phyloP scores from a whole-genome alignment of 1,140 invertebrate species.

The Coelopa frigida region DNA sequence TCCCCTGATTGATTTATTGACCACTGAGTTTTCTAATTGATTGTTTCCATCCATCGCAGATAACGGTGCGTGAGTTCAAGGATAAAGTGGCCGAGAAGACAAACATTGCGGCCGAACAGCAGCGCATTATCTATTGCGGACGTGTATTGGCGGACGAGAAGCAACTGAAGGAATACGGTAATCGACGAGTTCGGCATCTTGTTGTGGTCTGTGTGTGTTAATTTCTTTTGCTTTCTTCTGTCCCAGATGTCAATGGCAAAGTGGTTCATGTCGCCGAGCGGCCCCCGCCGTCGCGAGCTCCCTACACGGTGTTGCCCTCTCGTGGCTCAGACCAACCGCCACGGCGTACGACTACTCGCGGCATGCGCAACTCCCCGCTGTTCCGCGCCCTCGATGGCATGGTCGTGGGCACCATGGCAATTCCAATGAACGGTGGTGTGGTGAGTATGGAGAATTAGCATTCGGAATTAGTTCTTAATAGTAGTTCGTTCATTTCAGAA shows the following conservation, averaged over 20 bases:
- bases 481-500: constrained; percentile 3
- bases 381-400: constrained; percentile 40
- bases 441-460: constrained; percentile 15
- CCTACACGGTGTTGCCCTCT: constrained; percentile 26
- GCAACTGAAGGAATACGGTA: constrained; percentile 80
- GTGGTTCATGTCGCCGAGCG: constrained; percentile 90
- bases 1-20: background rate
- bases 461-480: background rate
- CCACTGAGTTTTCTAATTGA: background rate
- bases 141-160: constrained; percentile 87
- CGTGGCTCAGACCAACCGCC: constrained; percentile 43
- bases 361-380: constrained; percentile 37
- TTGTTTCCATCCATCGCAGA: constrained; percentile 48
- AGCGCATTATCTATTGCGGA: constrained; percentile 88
- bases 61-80: constrained; percentile 81
- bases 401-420: constrained; percentile 55
- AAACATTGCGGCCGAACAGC: constrained; percentile 69
- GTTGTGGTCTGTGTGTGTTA: background rate
- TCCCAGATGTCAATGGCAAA: constrained; percentile 80
- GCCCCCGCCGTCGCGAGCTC: constrained; percentile 53
- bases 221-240: background rate
- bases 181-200: constrained; percentile 22
- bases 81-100: constrained; percentile 70
- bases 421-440: constrained; percentile 30
- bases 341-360: constrained; percentile 32